Percentiles rank a stretch among this genome's conserved stretches.
Evolutionary conservation across 2,113 vertebrate genomes (phyloP).

Genomic region (Ptyas mucosa): DNA sequence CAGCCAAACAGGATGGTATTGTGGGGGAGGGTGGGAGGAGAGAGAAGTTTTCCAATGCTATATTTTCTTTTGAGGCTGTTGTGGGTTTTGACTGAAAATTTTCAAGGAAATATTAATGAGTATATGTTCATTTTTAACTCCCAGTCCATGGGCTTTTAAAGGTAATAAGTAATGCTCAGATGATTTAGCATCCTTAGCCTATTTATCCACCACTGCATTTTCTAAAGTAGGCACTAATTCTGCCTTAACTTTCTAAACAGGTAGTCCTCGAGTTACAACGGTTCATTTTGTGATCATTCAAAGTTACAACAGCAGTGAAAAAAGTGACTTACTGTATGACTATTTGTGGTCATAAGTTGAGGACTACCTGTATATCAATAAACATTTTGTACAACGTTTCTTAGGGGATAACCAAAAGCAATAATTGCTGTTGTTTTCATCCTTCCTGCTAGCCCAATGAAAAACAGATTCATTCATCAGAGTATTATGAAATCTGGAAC

Average conservation of each 20-base stretch:
- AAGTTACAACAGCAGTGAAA: too few relatives aligned
- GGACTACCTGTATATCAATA: neutral
- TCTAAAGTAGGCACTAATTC: neutral
- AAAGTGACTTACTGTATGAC: too few relatives aligned
- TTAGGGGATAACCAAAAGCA: neutral
- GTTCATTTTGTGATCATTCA: too few relatives aligned
- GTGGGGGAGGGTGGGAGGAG: neutral
- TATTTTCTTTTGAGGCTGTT: neutral
- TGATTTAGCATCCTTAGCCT: neutral
- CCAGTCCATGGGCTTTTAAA: neutral
- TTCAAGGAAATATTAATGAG: neutral
- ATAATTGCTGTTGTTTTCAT: neutral
- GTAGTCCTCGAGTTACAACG: too few relatives aligned
- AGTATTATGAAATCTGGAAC: too few relatives aligned
- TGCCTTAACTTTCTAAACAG: neutral
- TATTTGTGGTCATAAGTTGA: too few relatives aligned
- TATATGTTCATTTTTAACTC: neutral
- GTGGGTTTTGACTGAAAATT: neutral
- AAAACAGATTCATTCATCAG: neutral
- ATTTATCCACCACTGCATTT: neutral
- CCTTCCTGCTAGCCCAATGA: neutral
- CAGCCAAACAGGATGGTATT: neutral
- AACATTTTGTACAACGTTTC: neutral
- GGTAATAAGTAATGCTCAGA: neutral
- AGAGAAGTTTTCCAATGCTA: neutral